phyloP scores from a whole-genome alignment of 2,797 vertebrate genomes.

The Oreochromis mossambicus region DNA sequence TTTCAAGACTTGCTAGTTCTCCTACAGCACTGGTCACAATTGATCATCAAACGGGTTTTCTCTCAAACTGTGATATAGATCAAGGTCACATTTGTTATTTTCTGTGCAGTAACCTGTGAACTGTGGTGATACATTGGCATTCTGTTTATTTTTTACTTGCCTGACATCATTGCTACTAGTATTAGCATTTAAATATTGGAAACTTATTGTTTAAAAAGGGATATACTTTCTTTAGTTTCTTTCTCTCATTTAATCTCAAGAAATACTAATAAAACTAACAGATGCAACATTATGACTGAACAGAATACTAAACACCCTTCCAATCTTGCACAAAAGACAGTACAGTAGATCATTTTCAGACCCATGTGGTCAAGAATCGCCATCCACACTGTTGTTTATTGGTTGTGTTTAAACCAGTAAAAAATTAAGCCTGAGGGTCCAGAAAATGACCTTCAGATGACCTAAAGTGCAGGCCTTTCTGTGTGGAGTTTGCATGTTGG shows the following conservation, averaged over 20 bases:
- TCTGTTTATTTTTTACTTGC: not conserved
- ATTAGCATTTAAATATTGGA: not conserved
- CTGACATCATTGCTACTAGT: not conserved
- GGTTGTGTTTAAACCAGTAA: not conserved
- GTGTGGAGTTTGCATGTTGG: not conserved
- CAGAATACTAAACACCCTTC: not conserved
- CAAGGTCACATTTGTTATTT: not conserved
- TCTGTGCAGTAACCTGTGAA: not conserved
- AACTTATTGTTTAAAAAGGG: not conserved
- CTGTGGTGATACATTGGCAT: not conserved
- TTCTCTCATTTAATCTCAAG: fast-evolving
- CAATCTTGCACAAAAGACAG: not conserved
- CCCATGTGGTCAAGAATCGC: not conserved
- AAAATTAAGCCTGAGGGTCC: not conserved
- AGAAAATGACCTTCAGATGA: not conserved
- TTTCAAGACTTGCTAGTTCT: not conserved
- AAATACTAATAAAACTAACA: fast-evolving
- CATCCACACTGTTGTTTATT: not conserved
- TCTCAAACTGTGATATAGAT: not conserved
- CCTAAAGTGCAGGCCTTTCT: not conserved
- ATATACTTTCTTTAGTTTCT: not conserved
- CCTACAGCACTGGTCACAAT: not conserved
- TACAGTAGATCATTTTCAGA: not conserved
- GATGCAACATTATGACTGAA: not conserved
- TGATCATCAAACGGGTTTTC: not conserved